Percentiles rank a stretch among this genome's conserved stretches.
Evolutionary conservation across 2,888 invertebrate genomes (phyloP).

Genomic region (Galeruca laticollis): DNA sequence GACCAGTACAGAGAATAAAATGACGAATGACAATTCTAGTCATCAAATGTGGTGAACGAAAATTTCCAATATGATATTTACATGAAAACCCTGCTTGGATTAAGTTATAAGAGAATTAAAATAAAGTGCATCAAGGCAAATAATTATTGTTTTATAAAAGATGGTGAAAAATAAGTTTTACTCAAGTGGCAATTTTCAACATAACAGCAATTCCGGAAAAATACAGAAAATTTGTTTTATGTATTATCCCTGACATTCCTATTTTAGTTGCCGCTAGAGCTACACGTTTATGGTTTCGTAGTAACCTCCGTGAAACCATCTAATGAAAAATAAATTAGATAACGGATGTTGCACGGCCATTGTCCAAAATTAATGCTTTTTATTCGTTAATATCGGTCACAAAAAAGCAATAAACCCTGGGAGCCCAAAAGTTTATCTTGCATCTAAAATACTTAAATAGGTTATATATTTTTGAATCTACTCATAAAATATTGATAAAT

Average conservation of each 20-base stretch:
- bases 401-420: slow-evolving; percentile 2
- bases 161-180: too few relatives aligned
- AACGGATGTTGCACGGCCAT: slow-evolving; percentile 42
- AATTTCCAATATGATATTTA: too few relatives aligned
- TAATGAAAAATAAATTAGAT: slow-evolving; percentile 45
- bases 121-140: too few relatives aligned
- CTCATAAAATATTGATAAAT: too few relatives aligned
- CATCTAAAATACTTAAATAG: background rate
- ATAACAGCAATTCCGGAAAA: background rate
- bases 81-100: too few relatives aligned
- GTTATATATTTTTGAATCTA: too few relatives aligned
- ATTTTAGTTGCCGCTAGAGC: background rate
- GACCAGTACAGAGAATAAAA: too few relatives aligned
- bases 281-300: slow-evolving; percentile 11
- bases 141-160: too few relatives aligned
- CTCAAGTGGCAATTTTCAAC: background rate
- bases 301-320: slow-evolving; percentile 23
- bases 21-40: too few relatives aligned
- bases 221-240: background rate
- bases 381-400: slow-evolving; percentile 33
- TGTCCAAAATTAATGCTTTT: slow-evolving; percentile 41
- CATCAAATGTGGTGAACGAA: too few relatives aligned
- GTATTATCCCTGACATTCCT: background rate
- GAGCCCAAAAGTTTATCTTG: slow-evolving; percentile 4
- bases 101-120: too few relatives aligned